A percentile compares a stretch with the other conserved stretches of the same genome.
Conservation (phyloP, 2,797 vertebrate species). For the Arnoldichthys spilopterus region DNA sequence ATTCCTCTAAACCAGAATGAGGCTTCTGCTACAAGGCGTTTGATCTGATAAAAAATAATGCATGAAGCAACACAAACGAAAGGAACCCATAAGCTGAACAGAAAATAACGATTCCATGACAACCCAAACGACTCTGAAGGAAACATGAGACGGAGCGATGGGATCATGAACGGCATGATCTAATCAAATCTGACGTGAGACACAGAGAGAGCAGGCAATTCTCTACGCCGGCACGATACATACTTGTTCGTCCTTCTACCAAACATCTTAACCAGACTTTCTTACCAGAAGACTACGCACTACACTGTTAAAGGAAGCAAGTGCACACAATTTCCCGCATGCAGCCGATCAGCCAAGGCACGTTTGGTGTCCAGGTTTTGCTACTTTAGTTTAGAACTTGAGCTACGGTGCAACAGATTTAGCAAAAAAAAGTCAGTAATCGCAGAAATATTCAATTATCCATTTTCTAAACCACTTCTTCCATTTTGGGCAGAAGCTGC, state of each 20-base stretch:
- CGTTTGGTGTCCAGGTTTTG: too few relatives aligned
- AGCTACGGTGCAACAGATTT: too few relatives aligned
- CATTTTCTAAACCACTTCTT: too few relatives aligned
- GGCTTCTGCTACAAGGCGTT: conserved; percentile 14
- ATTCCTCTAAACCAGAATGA: conserved; percentile 2
- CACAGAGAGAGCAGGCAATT: neutral
- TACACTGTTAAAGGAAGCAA: neutral
- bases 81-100: conserved; percentile 25
- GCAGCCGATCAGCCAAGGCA: too few relatives aligned
- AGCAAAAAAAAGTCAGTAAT: too few relatives aligned
- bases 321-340: too few relatives aligned
- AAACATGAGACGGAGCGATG: conserved; percentile 34
- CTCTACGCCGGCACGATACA: conserved; percentile 27
- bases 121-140: conserved; percentile 35
- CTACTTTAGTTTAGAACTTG: too few relatives aligned
- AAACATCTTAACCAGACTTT: neutral
- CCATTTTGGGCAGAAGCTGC: too few relatives aligned
- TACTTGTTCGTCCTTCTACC: conserved; percentile 31
- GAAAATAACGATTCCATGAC: conserved; percentile 18
- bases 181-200: conserved; percentile 24
- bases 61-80: conserved; percentile 31
- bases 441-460: too few relatives aligned
- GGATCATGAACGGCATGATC: conserved; percentile 36
- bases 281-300: neutral
- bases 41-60: conserved; percentile 31